Percentiles rank a stretch among this genome's conserved stretches.
phyloP scores from a whole-genome alignment of 2,888 invertebrate genomes.

The Cyclophora punctaria region DNA sequence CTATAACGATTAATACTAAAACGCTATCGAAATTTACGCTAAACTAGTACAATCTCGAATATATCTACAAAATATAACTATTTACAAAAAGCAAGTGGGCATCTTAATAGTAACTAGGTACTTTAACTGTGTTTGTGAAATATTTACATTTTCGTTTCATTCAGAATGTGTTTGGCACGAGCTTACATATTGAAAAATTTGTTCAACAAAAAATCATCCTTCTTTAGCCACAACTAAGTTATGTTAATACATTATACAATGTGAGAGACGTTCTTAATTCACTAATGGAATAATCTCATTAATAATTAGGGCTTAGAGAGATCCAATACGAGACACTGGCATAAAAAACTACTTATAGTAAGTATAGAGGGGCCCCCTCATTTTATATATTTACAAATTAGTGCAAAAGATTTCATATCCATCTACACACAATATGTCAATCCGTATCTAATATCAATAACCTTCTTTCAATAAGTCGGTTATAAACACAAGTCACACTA shows the following conservation, averaged over 20 bases:
- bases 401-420: too few relatives aligned
- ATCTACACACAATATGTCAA: too few relatives aligned
- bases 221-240: too few relatives aligned
- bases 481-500: too few relatives aligned
- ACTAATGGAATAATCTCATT: conserved; percentile 73
- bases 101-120: conserved; percentile 3
- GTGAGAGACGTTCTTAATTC: conserved; percentile 46
- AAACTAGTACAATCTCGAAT: conserved; percentile 1
- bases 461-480: too few relatives aligned
- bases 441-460: too few relatives aligned
- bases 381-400: conserved; percentile 13
- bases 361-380: conserved; percentile 9
- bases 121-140: conserved; percentile 2
- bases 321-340: conserved; percentile 57
- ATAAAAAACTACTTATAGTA: conserved; percentile 26
- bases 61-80: conserved; percentile 55
- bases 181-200: neutral
- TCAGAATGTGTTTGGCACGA: neutral
- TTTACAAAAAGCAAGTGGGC: conserved; percentile 33
- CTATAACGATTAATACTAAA: conserved; percentile 26
- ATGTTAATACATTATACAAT: neutral
- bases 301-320: conserved; percentile 53
- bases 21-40: conserved; percentile 3
- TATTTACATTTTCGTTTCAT: conserved; percentile 13
- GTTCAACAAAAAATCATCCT: too few relatives aligned